Evolutionary conservation across 2,113 vertebrate genomes (phyloP).

Genomic region (Pachyramphus minor): DNA sequence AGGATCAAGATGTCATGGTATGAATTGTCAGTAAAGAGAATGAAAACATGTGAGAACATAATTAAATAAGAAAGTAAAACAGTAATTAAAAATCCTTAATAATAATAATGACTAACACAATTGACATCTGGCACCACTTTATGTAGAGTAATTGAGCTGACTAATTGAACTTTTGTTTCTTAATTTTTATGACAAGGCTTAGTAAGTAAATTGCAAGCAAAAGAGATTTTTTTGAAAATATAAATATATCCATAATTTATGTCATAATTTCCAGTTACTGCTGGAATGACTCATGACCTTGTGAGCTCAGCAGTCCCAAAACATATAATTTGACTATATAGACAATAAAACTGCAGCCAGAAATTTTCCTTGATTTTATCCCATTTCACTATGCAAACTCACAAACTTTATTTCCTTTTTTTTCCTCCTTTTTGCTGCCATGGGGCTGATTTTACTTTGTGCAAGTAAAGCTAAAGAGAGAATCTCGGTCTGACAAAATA

Average conservation of each 20-base stretch:
- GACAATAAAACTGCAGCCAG: background rate
- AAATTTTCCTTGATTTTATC: background rate
- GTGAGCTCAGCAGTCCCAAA: background rate
- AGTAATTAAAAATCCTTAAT: background rate
- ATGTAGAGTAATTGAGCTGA: background rate
- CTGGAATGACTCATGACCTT: background rate
- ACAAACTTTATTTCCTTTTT: background rate
- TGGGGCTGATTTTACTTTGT: background rate
- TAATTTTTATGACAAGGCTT: conserved; percentile 5
- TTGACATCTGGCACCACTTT: conserved; percentile 37
- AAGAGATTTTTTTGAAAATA: background rate
- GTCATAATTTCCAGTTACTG: conserved; percentile 23
- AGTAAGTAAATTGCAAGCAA: conserved; percentile 4
- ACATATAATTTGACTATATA: background rate
- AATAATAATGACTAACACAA: background rate
- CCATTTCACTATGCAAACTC: background rate
- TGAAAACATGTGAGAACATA: background rate
- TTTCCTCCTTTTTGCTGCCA: background rate
- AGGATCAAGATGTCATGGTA: background rate
- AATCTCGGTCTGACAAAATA: background rate
- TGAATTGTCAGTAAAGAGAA: conserved; percentile 8
- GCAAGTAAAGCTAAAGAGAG: background rate
- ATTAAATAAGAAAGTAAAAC: conserved; percentile 33
- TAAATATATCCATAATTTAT: background rate
- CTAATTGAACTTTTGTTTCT: conserved; percentile 41